A percentile compares a stretch with the other conserved stretches of the same genome.
phyloP scores from a whole-genome alignment of 2,113 vertebrate genomes.

The Lasiurus cinereus region DNA sequence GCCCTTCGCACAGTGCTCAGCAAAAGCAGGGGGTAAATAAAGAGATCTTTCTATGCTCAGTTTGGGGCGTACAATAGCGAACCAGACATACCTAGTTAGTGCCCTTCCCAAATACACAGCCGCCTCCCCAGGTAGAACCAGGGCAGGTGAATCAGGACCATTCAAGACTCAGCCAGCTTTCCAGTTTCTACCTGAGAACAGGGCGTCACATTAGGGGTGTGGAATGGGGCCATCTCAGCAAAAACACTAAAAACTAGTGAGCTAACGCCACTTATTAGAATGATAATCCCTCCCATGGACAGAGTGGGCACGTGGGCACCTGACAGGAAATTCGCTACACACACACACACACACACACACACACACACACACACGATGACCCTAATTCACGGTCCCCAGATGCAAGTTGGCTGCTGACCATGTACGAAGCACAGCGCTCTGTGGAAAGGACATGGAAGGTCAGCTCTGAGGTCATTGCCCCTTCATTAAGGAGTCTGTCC shows the following conservation, averaged over 20 bases:
- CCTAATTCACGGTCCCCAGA: background rate
- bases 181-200: slow-evolving; percentile 14
- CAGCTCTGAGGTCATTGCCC: background rate
- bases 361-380: background rate
- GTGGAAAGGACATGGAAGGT: background rate
- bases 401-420: background rate
- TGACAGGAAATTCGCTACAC: background rate
- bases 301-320: background rate
- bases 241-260: slow-evolving; percentile 44
- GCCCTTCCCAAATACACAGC: background rate
- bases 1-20: background rate
- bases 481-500: background rate
- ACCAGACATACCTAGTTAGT: background rate
- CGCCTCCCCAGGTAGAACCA: background rate
- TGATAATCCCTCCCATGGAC: background rate
- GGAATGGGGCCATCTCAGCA: background rate
- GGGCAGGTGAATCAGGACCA: background rate
- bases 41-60: background rate
- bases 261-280: slow-evolving; percentile 51
- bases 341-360: background rate
- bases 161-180: background rate
- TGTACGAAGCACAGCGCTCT: background rate
- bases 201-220: background rate
- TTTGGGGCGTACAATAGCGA: background rate
- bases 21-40: background rate